phyloP scores from a whole-genome alignment of 1,140 invertebrate species.

The Pygmarrhopalites habei region DNA sequence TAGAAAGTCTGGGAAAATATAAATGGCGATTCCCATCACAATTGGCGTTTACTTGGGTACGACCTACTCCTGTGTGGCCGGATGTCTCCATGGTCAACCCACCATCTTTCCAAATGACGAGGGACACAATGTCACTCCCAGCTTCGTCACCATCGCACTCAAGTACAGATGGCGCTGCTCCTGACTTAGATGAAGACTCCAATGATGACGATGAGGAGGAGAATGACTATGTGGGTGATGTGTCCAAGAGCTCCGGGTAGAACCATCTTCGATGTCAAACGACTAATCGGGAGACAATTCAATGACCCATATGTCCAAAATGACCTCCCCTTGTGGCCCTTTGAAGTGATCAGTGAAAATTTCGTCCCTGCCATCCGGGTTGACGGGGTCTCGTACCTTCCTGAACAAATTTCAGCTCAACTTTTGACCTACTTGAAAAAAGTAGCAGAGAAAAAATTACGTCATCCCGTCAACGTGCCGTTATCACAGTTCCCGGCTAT shows the following conservation, averaged over 20 bases:
- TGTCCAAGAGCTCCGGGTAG: slow-evolving; percentile 41
- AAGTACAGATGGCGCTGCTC: no score
- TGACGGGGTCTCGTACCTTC: slow-evolving; percentile 46
- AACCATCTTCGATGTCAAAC: slow-evolving; percentile 51
- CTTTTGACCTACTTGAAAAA: slow-evolving; percentile 52
- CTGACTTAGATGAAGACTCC: slow-evolving; percentile 76
- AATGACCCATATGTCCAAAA: slow-evolving; percentile 50
- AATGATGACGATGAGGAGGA: slow-evolving; percentile 78
- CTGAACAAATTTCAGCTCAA: slow-evolving; percentile 53
- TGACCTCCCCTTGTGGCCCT: slow-evolving; percentile 52
- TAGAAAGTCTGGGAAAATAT: no score
- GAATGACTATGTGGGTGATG: slow-evolving; percentile 56
- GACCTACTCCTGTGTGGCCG: slow-evolving; percentile 70
- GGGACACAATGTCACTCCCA: slow-evolving; percentile 80
- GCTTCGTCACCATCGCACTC: slow-evolving; percentile 84
- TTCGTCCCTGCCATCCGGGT: slow-evolving; percentile 52
- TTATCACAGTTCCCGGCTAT: slow-evolving; percentile 63
- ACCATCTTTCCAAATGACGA: slow-evolving; percentile 89
- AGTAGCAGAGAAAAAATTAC: slow-evolving; percentile 43
- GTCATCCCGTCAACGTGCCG: slow-evolving; percentile 41
- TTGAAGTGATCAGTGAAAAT: slow-evolving; percentile 42
- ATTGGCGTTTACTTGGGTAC: slow-evolving; percentile 69
- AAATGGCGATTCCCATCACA: slow-evolving; percentile 44
- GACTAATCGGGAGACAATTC: slow-evolving; percentile 45
- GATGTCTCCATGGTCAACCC: slow-evolving; percentile 73